Evolutionary conservation across 2,888 invertebrate species (phyloP), one percentile per base, ranked within the genome.

Genomic region (Cosmorhoe ocellata): DNA sequence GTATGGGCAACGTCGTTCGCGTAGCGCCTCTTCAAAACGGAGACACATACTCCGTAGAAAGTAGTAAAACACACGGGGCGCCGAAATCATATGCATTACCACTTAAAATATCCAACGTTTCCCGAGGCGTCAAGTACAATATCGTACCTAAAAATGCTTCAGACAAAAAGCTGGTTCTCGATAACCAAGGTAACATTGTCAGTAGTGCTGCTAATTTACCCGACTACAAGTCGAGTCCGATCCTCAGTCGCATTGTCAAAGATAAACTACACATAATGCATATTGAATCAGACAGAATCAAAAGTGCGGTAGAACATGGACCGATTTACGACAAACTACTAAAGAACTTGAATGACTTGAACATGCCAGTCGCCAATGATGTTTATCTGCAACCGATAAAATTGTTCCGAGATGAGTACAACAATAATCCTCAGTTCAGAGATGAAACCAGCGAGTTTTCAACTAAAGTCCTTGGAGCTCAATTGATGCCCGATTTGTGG

Each of bases 1-100:
- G 95, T 3, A 94, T 94, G 88, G 95, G 95, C 44, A 92, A 91
- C 72, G 94, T 95, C 8, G 92, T 92, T 2, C 82, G 94, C 76
- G 91, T 93, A 49, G 91, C 90, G 3, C 91, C 90, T 4, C 81
- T 81, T 56, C 91, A 81, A 66, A 92, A 74, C 54, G 88, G 88
- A 14, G 86, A 90, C 65, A 73, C 87, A 6, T 84, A 81, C 49
- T 84, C 84, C 0, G 77, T 91, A 0, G 89, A 90, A 56, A 87
- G 74, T 58, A 86, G 84, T 64, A 88, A 85, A 61, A 70, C 78
- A 9, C 87, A 90, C 46, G 68, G 77, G 0, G 73, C 81, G 0
- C 79, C 84, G 0, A 90, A 90, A 61, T 90, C 90, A 0, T 91
- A 90, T 59, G 90, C 90, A 3, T 64, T 91, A 14, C 91, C 91